These are phyloP conservation scores for Phlogophora meticulosa DNA, from an alignment of 2,888 invertebrate species.

Conservation along the genomic window DNA sequence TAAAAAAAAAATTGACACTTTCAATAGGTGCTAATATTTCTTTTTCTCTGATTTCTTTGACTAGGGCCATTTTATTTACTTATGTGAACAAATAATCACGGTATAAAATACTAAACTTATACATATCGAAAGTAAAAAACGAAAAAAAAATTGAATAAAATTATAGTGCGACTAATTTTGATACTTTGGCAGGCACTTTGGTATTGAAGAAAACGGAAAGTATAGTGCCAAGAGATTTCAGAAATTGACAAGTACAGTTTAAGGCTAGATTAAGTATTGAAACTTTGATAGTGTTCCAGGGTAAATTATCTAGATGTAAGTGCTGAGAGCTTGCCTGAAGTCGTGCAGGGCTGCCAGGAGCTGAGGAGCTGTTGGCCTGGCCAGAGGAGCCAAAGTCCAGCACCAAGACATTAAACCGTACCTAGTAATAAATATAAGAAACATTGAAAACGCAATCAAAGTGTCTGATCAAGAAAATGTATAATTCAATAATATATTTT, in stretches of 20 bases:
- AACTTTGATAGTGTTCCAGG: constrained; percentile 40
- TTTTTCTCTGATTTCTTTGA: constrained; percentile 3
- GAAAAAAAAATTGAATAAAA: constrained; percentile 16
- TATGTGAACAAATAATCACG: not conserved
- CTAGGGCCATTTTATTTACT: not conserved
- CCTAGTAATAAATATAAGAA: constrained; percentile 76
- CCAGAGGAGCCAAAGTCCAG: constrained; percentile 92
- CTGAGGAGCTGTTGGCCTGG: constrained; percentile 93
- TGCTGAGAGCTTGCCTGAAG: constrained; percentile 93
- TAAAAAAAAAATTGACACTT: not conserved
- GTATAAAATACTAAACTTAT: not conserved
- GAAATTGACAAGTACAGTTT: constrained; percentile 63
- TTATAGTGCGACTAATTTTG: constrained; percentile 50
- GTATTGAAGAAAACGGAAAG: constrained; percentile 69
- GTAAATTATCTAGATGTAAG: constrained; percentile 90
- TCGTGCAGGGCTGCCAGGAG: constrained; percentile 94
- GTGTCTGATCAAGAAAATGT: not conserved
- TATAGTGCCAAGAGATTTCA: constrained; percentile 65
- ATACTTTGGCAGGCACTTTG: constrained; percentile 84
- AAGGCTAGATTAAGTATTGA: constrained; percentile 46
- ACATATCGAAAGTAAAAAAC: not conserved
- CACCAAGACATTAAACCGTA: constrained; percentile 95
- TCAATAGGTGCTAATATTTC: not conserved
- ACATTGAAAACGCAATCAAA: not conserved
- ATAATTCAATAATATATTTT: not conserved